phyloP scores from a whole-genome alignment of 2,888 invertebrate genomes.

The Deroplatys truncata region DNA sequence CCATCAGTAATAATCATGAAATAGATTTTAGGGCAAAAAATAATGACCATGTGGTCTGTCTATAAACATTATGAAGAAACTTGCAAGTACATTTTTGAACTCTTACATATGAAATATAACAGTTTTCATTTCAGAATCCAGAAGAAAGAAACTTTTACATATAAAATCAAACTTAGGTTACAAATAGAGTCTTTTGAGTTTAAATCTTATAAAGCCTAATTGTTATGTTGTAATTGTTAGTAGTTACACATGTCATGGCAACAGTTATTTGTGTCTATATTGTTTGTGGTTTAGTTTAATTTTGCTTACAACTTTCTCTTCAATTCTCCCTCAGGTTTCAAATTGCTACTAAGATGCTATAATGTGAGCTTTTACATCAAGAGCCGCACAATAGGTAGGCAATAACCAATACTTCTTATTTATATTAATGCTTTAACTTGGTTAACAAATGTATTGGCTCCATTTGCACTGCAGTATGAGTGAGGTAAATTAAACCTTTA shows the following conservation, averaged over 20 bases:
- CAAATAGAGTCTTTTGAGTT: neutral
- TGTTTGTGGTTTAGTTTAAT: neutral
- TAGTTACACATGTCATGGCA: neutral
- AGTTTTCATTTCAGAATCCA: no score
- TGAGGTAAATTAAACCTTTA: no score
- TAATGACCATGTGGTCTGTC: no score
- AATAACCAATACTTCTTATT: neutral
- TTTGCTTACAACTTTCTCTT: neutral
- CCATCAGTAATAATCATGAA: no score
- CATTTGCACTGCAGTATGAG: no score
- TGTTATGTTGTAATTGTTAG: neutral
- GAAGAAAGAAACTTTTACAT: no score
- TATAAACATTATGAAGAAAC: no score
- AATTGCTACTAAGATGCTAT: neutral
- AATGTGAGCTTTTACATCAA: neutral
- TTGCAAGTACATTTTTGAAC: no score
- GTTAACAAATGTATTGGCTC: no score
- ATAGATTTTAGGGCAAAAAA: no score
- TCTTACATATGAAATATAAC: no score
- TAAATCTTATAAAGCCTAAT: neutral
- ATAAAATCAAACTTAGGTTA: neutral
- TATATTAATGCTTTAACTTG: no score
- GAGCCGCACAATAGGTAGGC: neutral
- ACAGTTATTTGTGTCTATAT: neutral
- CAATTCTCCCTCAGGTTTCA: neutral